Evolutionary conservation across 2,797 vertebrate genomes (phyloP), one percentile per base, ranked within the genome.

Genomic region (Melanotaenia nigrans): DNA sequence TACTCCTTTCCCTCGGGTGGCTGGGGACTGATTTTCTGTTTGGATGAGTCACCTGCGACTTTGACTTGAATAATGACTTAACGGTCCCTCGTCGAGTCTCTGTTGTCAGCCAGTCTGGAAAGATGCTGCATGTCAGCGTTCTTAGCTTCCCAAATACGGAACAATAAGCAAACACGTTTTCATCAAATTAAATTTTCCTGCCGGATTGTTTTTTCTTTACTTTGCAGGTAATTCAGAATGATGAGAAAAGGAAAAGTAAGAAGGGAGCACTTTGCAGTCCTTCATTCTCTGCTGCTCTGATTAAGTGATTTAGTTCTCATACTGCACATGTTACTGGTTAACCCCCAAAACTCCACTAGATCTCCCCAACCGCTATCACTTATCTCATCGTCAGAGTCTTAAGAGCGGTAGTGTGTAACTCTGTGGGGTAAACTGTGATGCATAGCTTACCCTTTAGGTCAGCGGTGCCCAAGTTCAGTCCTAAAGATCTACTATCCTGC

Each of bases 41-140:
- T 71, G 81, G 54, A 79, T 83, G 82, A 89, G 75, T 85, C 85
- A 87, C 83, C 83, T 90, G 76, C 79, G 84, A 82, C 85, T 82
- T 82, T 89, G 18, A 83, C 86, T 79, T 91, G 70, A 89, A 82
- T 86, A 86, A 33, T 7, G 32, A 33, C 32, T 33, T 5, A 33
- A 33, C 7, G 32, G 32, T 33, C 32, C 32, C 32, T 25, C 25
- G 25, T 25, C 25, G 25, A 25, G 25, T 25, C 25, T 25, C 32
- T 33, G 32, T 33, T 33, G 32, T 84, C 65, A 73, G 61, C 25
- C 25, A 25, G 25, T 40, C 56, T 36, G 61, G 61, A 75, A 61
- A 78, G 51, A 75, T 71, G 75, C 56, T 82, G 74, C 81, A 85
- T 76, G 75, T 68, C 73, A 76, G 74, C 47, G 28, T 55, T 61